Base-by-base conservation (phyloP, 2,888 invertebrate genomes). In the Pristionchus arcanus region DNA sequence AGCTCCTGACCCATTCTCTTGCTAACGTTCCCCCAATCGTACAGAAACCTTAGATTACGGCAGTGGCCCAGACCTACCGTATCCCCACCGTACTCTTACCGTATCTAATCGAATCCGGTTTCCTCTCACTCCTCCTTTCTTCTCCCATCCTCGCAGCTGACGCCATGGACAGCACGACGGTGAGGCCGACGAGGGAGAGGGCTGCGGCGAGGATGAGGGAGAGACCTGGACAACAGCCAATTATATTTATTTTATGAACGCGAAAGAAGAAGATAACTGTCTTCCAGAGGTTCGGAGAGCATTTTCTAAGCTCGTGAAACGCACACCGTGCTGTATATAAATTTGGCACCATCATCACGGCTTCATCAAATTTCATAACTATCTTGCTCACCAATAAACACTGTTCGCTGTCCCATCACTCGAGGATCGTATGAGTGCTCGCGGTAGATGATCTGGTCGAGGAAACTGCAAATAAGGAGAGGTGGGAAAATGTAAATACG, bases 391-490 rank as follows among this genome's bases (percentile, higher is more conserved):
- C 88, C 88, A n/a, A 88, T 74, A 19, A 59, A 88, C 19, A 88
- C n/a, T 0, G 88, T 59, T 16, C 88, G 53, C n/a, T 77, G 71
- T 77, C 77, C 77, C 28, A 88, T 74, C 5, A 88, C 42, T 4
- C 88, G 74, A 2, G 74, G 88, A 16, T 88, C 88, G 59, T 88
- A 88, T 7, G 42, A 49, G 42, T 55, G 55, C 25, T 88, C 77
- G 4, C 88, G 74, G 77, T 37, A 37, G 77, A 88, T 77, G 55
- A 88, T 88, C 37, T 71, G 74, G 37, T 88, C 88, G 59, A 88
- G 88, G 59, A 88, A 88, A 74, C 88, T 88, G 88, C 2, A 87
- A 68, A 16, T 2, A 19, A 0, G 1, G 25, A 53, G n/a, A n/a
- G n/a, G n/a, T n/a, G n/a, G n/a, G n/a, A n/a, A n/a, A n/a, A n/a